Base-by-base conservation (phyloP, 2,888 invertebrate genomes). In the Tanytarsus gracilentus region DNA sequence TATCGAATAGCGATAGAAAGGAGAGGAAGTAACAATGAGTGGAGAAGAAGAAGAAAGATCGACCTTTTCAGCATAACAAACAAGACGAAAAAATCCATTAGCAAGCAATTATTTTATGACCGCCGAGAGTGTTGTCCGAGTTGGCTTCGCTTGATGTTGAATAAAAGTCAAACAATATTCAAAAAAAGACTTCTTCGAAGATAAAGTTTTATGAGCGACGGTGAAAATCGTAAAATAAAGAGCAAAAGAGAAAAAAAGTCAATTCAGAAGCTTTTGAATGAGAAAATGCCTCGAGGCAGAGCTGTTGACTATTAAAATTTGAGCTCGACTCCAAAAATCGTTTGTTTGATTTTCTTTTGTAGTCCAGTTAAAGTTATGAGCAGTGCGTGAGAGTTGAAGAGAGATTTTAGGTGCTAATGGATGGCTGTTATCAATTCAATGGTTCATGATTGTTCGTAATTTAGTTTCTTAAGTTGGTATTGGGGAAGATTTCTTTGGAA, bases 81-180 rank as follows among this genome's bases (percentile, higher is more conserved):
- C 27, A 27, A 44, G 9, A 18, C 21, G 4, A 23, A 58, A 58
- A 58, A 40, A 58, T 58, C 58, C 58, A 58, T 58, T 58, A 58
- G 58, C 58, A 44, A 58, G 58, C 48, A 58, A 58, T 58, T 58
- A 58, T 58, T 58, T 58, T 58, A 58, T 48, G 58, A 58, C 58
- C 58, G n/a, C n/a, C n/a, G n/a, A n/a, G n/a, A n/a, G n/a, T n/a
- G n/a, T n/a, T n/a, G n/a, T n/a, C n/a, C n/a, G n/a, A n/a, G n/a
- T n/a, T n/a, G n/a, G n/a, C n/a, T n/a, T n/a, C n/a, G n/a, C n/a
- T n/a, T n/a, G n/a, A n/a, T n/a, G n/a, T 23, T 21, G 21, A 44
- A 18, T 23, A 49, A 25, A 49, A 49, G 49, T 49, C 49, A 49
- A 49, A 49, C 49, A 49, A 26, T 26, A 14, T 16, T n/a, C 27